Conservation (phyloP, 2,888 invertebrate genomes). For the Cephus sareptanus region DNA sequence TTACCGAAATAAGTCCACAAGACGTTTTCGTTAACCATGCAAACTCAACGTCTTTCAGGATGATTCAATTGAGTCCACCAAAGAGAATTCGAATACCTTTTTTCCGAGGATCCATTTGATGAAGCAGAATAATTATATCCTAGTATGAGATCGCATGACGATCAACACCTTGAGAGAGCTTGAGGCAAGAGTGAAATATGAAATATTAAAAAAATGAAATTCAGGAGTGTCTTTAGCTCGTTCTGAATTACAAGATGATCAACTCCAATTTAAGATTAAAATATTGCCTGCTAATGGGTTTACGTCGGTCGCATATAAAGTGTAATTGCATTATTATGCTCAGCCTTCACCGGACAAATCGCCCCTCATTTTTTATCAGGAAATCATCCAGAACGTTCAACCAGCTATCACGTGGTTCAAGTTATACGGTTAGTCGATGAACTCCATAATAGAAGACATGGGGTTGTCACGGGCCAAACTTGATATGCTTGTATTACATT, state of each 20-base stretch:
- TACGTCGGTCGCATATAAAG: slow-evolving; percentile 33
- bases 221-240: background rate
- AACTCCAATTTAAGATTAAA: slow-evolving; percentile 59
- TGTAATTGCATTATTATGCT: slow-evolving; percentile 61
- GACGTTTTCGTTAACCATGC: background rate
- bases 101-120: background rate
- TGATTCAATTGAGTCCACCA: background rate
- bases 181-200: background rate
- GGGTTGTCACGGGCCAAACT: background rate
- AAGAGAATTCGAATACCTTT: background rate
- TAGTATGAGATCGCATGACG: background rate
- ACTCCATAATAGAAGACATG: background rate
- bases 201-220: background rate
- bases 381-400: background rate
- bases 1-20: slow-evolving; percentile 29
- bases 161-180: background rate
- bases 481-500: background rate
- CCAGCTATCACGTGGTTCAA: background rate
- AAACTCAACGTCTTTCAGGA: background rate
- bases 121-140: background rate
- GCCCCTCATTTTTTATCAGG: slow-evolving; percentile 23
- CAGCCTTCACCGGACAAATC: slow-evolving; percentile 44
- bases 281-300: slow-evolving; percentile 63
- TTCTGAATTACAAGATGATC: slow-evolving; percentile 48
- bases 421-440: background rate